Percentiles rank a stretch among this genome's conserved stretches.
These are phyloP conservation scores for Euwallacea fornicatus DNA, from an alignment of 1,140 invertebrate genomes.

Conservation along the genomic window DNA sequence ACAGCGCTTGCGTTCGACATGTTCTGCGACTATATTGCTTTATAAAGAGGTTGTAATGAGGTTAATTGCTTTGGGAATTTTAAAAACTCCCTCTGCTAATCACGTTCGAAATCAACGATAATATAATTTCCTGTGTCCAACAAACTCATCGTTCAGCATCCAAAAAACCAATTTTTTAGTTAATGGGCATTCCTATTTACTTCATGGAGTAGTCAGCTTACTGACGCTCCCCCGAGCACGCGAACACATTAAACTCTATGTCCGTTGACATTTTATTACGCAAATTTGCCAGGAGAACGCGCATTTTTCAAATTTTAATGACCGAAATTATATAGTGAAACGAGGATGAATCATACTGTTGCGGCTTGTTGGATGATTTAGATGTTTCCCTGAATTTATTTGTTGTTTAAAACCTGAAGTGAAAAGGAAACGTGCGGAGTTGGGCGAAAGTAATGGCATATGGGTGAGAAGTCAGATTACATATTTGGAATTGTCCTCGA, in stretches of 20 bases:
- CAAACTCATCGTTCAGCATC: background rate
- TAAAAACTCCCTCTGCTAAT: no score
- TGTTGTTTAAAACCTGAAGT: no score
- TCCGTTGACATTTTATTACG: conserved; percentile 14
- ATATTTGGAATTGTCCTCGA: no score
- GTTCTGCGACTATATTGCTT: no score
- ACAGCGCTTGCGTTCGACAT: no score
- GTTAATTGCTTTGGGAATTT: no score
- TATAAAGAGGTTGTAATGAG: no score
- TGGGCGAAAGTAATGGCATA: no score
- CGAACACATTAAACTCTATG: conserved; percentile 13
- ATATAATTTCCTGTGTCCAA: background rate
- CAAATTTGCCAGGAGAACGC: conserved; percentile 10
- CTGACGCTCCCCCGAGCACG: conserved; percentile 2
- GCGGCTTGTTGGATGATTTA: background rate
- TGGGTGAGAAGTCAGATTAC: no score
- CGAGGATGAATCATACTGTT: background rate
- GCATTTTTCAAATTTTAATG: conserved; percentile 10
- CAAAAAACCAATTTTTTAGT: background rate
- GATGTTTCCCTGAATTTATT: background rate
- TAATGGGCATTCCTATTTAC: conserved; percentile 13
- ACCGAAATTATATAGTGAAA: background rate
- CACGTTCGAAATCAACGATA: no score
- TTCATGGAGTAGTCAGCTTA: conserved; percentile 12
- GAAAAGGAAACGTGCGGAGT: no score